Evolutionary conservation across 2,888 invertebrate species (phyloP).

Genomic region (Nowickia ferox): DNA sequence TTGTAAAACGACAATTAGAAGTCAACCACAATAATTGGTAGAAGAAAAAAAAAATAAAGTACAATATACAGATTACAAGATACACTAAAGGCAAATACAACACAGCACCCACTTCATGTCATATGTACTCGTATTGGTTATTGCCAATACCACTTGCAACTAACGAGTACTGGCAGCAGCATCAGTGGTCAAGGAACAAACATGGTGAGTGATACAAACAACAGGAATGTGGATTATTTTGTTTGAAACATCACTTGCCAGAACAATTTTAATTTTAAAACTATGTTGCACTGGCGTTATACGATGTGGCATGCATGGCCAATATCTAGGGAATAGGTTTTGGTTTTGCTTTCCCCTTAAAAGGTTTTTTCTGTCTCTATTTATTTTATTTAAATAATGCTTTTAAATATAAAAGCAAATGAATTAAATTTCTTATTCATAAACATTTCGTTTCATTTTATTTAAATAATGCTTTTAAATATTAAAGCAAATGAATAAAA

Average conservation of each 20-base stretch:
- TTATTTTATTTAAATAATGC: neutral
- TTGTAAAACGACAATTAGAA: conserved; percentile 67
- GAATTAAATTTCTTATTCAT: no score
- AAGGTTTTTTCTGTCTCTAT: conserved; percentile 5
- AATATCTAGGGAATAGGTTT: neutral
- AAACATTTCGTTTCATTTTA: no score
- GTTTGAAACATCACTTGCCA: conserved; percentile 26
- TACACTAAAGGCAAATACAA: conserved; percentile 14
- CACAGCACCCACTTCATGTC: conserved; percentile 44
- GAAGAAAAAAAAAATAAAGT: conserved; percentile 20
- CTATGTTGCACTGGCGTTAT: neutral
- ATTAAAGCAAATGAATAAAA: no score
- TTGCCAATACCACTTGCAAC: conserved; percentile 48
- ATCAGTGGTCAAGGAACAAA: conserved; percentile 49
- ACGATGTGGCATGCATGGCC: neutral
- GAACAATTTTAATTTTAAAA: neutral
- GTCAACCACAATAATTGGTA: conserved; percentile 63
- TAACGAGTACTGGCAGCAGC: conserved; percentile 27
- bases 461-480: no score
- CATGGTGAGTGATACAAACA: conserved; percentile 22
- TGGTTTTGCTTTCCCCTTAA: no score
- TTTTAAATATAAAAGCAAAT: neutral
- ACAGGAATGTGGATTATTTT: neutral
- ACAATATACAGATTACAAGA: conserved; percentile 13
- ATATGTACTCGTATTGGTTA: conserved; percentile 47